A percentile compares a stretch with the other conserved stretches of the same genome.
Evolutionary conservation across 2,797 vertebrate genomes (phyloP).

Genomic region (Euthynnus affinis): DNA sequence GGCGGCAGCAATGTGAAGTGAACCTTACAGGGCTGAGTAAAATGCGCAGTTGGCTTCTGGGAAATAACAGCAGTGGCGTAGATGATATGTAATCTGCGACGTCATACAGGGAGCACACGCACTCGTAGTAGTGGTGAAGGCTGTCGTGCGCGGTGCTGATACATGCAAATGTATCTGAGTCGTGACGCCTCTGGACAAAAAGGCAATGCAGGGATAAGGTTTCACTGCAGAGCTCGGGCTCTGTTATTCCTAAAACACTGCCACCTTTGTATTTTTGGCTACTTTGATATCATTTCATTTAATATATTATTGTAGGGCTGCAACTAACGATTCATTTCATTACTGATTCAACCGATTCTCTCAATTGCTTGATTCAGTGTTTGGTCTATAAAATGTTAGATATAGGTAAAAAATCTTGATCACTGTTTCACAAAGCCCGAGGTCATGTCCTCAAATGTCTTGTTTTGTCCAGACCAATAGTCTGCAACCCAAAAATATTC

Average conservation of each 20-base stretch:
- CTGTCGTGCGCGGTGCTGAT: neutral
- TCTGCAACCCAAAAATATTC: too few relatives aligned
- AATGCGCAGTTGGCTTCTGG: conserved; percentile 35
- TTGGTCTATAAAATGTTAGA: too few relatives aligned
- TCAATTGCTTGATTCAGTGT: too few relatives aligned
- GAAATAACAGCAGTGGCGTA: conserved; percentile 30
- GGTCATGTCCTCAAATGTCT: too few relatives aligned
- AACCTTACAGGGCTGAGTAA: conserved; percentile 37
- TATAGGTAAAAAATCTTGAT: neutral
- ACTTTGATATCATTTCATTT: neutral
- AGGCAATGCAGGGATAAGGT: conserved; percentile 18
- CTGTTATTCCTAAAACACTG: neutral
- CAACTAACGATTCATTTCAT: too few relatives aligned
- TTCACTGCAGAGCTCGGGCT: conserved; percentile 20
- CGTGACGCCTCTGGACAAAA: conserved; percentile 1
- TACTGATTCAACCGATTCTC: too few relatives aligned
- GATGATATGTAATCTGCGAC: conserved; percentile 41
- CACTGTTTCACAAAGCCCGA: too few relatives aligned
- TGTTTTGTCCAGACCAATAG: too few relatives aligned
- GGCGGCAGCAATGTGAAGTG: conserved; percentile 21
- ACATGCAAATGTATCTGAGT: neutral
- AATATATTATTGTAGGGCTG: too few relatives aligned
- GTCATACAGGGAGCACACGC: neutral
- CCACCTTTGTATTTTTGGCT: neutral
- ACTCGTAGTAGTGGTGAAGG: neutral